Evolutionary conservation across 2,797 vertebrate species (phyloP), one percentile per base, ranked within the genome.

Genomic region (Xenops minutus): DNA sequence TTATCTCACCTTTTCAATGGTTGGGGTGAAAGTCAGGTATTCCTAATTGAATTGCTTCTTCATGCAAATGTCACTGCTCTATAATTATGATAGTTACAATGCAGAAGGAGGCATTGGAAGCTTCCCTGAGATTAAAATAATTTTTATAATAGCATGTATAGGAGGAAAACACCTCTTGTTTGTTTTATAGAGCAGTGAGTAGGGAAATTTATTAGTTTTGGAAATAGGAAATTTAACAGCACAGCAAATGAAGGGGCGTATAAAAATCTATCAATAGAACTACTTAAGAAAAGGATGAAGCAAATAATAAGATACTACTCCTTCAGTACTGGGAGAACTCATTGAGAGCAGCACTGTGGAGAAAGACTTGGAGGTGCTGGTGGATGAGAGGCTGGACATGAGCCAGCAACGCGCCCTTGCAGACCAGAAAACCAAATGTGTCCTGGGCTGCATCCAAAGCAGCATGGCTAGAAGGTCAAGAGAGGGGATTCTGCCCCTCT

Each of bases 401-500:
- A 20, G 21, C 30, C 14, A 5, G 21, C 58, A 34, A 8, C 20
- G 37, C 16, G 17, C 1, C 21, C 14, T 5, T 9, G 12, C 2
- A 52, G 17, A 14, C 4, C 24, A 52, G 58, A 52, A 5, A 52
- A 21, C 0, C 44, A 46, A 58, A 46, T 0, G 0, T 59, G 88
- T 0, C 26, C 51, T 41, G 66, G n/a, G 79, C 66, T 89, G 58
- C 30, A 36, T 9, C 34, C 24, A 58, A 4, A 36, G 44, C 58
- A 3, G 1, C 0, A 1, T 10, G 37, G 44, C 29, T n/a, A 77
- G 51, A 32, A 77, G 44, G 36, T 44, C 0, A 21, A 58, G 58
- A 37, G 51, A 89, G 51, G 49, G 51, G 34, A 77, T 89, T 76
- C 79, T 58, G 51, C 2, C 10, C 17, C 51, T 77, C 58, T 76